Percentiles rank a stretch among this genome's conserved stretches.
Conservation (phyloP, 2,113 vertebrate species). For the Stigmatopora argus region DNA sequence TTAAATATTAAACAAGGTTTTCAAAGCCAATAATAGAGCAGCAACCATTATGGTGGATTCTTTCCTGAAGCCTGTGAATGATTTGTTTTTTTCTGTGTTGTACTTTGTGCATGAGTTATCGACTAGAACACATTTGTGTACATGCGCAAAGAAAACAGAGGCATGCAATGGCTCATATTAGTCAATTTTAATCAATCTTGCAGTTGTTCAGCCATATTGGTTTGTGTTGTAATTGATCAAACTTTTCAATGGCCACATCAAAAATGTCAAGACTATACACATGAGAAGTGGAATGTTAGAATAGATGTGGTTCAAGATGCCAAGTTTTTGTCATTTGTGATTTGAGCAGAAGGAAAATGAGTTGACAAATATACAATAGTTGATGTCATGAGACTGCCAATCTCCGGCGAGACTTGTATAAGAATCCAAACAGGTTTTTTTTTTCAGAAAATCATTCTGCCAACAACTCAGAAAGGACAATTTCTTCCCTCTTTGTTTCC, state of each 20-base stretch:
- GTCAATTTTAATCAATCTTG: slow-evolving; percentile 16
- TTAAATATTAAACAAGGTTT: slow-evolving; percentile 26
- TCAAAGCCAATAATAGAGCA: slow-evolving; percentile 3
- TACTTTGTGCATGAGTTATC: not conserved
- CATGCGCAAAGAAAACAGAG: slow-evolving; percentile 12
- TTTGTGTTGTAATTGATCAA: not conserved
- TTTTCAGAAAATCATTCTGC: slow-evolving; percentile 4
- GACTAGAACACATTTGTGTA: slow-evolving; percentile 10
- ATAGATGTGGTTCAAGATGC: not conserved
- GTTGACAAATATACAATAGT: not conserved
- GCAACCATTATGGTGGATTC: not conserved
- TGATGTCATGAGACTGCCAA: not conserved
- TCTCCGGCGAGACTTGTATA: slow-evolving; percentile 37
- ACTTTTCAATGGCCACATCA: not conserved
- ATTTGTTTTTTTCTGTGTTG: not conserved
- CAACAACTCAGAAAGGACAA: slow-evolving; percentile 10
- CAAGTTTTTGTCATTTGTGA: slow-evolving; percentile 5
- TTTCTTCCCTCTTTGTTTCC: slow-evolving; percentile 4
- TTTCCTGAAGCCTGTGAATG: slow-evolving; percentile 5
- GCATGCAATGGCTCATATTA: slow-evolving; percentile 2
- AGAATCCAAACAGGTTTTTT: slow-evolving; percentile 1
- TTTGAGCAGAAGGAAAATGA: slow-evolving; percentile 9
- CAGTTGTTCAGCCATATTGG: not conserved
- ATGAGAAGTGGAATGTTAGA: not conserved
- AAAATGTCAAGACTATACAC: not conserved